Evolutionary conservation across 2,888 invertebrate species (phyloP), one percentile per base, ranked within the genome.

Genomic region (Lasiommata megera): DNA sequence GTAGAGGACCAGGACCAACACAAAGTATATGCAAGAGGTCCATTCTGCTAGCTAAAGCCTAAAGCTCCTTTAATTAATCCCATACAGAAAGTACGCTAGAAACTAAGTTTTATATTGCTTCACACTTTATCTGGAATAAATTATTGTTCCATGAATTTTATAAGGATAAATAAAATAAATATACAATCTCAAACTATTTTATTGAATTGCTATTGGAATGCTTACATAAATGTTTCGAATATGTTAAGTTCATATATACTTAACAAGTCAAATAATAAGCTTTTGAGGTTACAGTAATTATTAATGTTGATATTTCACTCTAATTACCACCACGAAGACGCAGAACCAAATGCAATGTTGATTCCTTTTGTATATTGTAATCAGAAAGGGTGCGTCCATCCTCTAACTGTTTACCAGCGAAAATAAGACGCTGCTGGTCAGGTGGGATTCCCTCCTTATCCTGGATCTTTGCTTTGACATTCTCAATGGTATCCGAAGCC

Each of bases 201-300:
- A 48, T 50, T 51, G 37, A 38, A 51, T 18, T 48, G 11, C 17
- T 8, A 51, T 64, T 77, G 81, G 80, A 82, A 82, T 80, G 76
- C 66, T 73, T 70, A 72, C 67, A 72, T 28, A 28, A 37, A 51
- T 48, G 8, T 48, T 48, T 36, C n/a, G 11, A 48, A 48, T 23
- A 23, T 18, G 12, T 29, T 29, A 29, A 1, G 8, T 14, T 29
- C 3, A 34, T 34, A 11, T 9, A 34, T 1, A 1, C 9, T 1
- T 17, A 40, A 14, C 7, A 37, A 18, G 17, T 41, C 17, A 12
- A 29, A 12, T 28, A 38, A 8, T 28, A 16, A 38, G 18, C 0
- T 48, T n/a, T 34, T 14, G 7, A 50, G 6, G 3, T 23, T 37
- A 11, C 6, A 38, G 12, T 11, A 47, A 17, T 12, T n/a, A n/a